A percentile compares a stretch with the other conserved stretches of the same genome.
Evolutionary conservation across 2,113 vertebrate genomes (phyloP).

Genomic region (Lanius ludovicianus): DNA sequence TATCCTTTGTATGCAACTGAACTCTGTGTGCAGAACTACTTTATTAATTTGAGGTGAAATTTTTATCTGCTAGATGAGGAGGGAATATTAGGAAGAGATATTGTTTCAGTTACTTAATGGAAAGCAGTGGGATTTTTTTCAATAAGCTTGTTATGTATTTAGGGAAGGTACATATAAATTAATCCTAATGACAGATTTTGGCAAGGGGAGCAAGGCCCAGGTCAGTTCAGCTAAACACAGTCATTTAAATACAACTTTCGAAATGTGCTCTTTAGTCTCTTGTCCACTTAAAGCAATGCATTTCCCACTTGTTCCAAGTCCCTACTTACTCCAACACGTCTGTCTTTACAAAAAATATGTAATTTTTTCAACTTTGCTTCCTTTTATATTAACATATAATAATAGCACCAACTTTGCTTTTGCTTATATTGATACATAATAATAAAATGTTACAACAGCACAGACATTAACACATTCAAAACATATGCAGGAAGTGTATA

Average conservation of each 20-base stretch:
- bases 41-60: background rate
- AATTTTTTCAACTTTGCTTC: background rate
- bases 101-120: background rate
- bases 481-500: background rate
- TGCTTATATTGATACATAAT: background rate
- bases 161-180: accelerated
- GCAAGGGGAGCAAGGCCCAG: accelerated
- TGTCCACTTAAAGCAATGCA: background rate
- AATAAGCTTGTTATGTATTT: background rate
- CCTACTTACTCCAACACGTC: background rate
- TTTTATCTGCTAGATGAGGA: background rate
- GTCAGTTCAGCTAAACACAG: background rate
- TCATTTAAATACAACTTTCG: background rate
- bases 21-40: background rate
- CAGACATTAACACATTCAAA: background rate
- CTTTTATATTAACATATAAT: background rate
- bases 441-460: background rate
- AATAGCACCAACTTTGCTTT: background rate
- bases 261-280: background rate
- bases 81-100: background rate
- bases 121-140: background rate
- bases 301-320: background rate
- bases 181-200: background rate
- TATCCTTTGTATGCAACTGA: background rate
- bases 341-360: background rate